A percentile compares a stretch with the other conserved stretches of the same genome.
Conservation (phyloP, 2,113 vertebrate species). For the Henicopernis longicauda region DNA sequence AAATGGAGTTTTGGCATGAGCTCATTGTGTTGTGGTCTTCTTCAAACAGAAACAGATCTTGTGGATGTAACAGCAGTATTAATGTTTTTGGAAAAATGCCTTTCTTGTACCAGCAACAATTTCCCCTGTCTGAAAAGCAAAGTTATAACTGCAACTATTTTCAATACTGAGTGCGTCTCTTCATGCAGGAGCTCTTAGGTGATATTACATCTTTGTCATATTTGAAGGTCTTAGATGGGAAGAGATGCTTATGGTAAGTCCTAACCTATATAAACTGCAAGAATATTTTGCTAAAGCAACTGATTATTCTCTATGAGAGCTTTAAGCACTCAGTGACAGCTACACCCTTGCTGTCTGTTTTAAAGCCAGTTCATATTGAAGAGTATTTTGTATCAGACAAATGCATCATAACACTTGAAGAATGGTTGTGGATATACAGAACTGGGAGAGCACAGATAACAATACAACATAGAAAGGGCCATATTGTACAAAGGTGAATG, state of each 20-base stretch:
- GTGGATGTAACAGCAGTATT: background rate
- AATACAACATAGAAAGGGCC: background rate
- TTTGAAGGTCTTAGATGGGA: background rate
- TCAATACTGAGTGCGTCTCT: background rate
- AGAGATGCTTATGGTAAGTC: background rate
- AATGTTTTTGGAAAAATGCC: background rate
- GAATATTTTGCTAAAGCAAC: background rate
- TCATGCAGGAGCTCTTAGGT: background rate
- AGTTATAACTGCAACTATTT: background rate
- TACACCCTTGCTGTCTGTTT: background rate
- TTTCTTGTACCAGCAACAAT: background rate
- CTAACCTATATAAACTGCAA: background rate
- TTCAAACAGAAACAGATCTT: background rate
- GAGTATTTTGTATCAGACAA: background rate
- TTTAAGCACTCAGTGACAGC: background rate
- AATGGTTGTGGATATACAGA: background rate
- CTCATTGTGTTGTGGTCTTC: background rate
- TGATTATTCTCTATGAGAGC: rapidly evolving
- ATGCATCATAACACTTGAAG: background rate
- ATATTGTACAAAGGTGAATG: background rate
- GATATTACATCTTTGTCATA: background rate
- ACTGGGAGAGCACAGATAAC: background rate
- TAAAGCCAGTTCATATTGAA: background rate
- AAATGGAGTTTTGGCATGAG: background rate
- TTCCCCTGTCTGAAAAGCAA: background rate